A percentile compares a stretch with the other conserved stretches of the same genome.
phyloP scores from a whole-genome alignment of 2,113 vertebrate species.

The Murina feae region DNA sequence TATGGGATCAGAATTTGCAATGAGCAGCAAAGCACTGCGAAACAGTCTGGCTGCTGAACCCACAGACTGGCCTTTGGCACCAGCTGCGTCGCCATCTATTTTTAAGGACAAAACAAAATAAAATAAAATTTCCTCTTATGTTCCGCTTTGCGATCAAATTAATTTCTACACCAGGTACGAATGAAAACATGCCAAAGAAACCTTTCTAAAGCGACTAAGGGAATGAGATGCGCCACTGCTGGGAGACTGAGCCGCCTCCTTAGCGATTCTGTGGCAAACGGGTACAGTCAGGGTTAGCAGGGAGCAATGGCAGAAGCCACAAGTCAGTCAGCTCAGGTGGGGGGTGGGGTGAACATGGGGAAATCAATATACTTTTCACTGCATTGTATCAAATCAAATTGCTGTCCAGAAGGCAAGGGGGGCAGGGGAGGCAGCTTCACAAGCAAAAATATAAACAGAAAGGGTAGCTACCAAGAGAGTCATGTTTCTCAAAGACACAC shows the following conservation, averaged over 20 bases:
- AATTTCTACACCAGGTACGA: slow-evolving; percentile 74
- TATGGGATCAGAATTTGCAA: slow-evolving; percentile 41
- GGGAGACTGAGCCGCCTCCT: slow-evolving; percentile 61
- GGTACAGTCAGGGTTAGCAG: slow-evolving; percentile 69
- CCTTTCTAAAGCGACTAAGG: slow-evolving; percentile 79
- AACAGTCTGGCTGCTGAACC: slow-evolving; percentile 8
- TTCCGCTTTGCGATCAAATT: slow-evolving; percentile 80
- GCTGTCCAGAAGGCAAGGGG: slow-evolving; percentile 74
- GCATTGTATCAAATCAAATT: slow-evolving; percentile 78
- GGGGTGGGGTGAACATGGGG: slow-evolving; percentile 29
- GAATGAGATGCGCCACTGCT: slow-evolving; percentile 72
- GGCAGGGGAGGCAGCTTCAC: slow-evolving; percentile 80
- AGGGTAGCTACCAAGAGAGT: slow-evolving; percentile 91
- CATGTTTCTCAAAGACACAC: slow-evolving; percentile 93
- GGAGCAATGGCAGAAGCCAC: slow-evolving; percentile 80
- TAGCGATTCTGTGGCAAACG: slow-evolving; percentile 62
- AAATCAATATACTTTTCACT: slow-evolving; percentile 73
- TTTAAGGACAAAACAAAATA: slow-evolving; percentile 35
- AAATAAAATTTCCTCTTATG: slow-evolving; percentile 84
- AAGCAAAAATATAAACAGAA: slow-evolving; percentile 85
- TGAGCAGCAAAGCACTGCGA: slow-evolving; percentile 29
- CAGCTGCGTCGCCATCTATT: neutral
- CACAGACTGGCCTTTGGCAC: slow-evolving; percentile 36
- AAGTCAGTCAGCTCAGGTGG: slow-evolving; percentile 81
- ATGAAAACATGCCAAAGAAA: slow-evolving; percentile 81